Conservation (phyloP, 2,888 invertebrate species). For the Stramonita haemastoma region DNA sequence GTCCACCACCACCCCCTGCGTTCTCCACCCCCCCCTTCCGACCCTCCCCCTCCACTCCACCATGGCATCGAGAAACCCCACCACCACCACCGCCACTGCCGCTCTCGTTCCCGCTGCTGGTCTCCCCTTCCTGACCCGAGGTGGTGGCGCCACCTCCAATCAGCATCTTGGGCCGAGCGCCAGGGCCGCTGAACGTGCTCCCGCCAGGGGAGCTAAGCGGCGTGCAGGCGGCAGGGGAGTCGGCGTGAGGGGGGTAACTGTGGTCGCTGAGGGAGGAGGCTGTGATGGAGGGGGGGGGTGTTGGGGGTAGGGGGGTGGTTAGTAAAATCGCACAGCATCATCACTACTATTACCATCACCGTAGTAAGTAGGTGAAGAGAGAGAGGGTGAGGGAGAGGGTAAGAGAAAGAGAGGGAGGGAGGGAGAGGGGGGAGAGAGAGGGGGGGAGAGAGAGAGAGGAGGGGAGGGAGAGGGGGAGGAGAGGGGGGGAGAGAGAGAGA, state of each 20-base stretch:
- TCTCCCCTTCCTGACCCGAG: neutral
- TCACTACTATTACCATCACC: neutral
- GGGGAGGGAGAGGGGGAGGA: too few species aligned
- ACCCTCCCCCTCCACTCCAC: neutral
- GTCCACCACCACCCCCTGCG: neutral
- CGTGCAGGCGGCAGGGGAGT: neutral
- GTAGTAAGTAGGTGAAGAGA: neutral
- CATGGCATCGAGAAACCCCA: neutral
- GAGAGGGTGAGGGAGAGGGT: neutral
- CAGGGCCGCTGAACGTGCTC: neutral
- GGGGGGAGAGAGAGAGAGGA: too few species aligned
- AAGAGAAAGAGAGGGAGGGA: too few species aligned
- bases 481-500: too few species aligned
- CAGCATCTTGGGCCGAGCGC: neutral
- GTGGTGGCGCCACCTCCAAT: too few species aligned
- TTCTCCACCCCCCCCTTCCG: slow-evolving; percentile 4
- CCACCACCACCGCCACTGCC: neutral
- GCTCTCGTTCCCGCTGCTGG: neutral
- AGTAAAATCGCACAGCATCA: neutral
- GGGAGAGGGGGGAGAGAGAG: too few species aligned
- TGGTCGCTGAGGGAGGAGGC: slow-evolving; percentile 30
- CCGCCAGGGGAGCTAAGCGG: slow-evolving; percentile 6
- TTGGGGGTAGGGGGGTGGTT: neutral
- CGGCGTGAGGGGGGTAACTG: neutral
- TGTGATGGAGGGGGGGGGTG: neutral